These are phyloP conservation scores for Mycetomoellerius zeteki DNA, from an alignment of 1,140 invertebrate genomes.

Conservation along the genomic window DNA sequence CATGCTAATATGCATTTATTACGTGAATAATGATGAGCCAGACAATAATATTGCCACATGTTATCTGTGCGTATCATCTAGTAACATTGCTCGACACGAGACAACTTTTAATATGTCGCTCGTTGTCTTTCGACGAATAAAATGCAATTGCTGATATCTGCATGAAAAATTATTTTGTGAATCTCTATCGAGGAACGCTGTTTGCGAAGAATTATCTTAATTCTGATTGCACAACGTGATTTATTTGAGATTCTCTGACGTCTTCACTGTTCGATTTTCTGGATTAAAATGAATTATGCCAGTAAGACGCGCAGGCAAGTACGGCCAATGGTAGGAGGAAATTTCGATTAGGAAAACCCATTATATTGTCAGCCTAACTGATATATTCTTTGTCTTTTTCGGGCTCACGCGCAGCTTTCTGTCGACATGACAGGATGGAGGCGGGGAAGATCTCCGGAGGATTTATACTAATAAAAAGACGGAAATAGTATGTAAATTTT, in stretches of 20 bases:
- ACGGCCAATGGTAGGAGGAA: neutral
- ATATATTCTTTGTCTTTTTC: slow-evolving; percentile 29
- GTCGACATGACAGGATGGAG: neutral
- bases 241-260: neutral
- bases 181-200: neutral
- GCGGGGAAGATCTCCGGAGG: neutral
- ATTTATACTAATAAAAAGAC: slow-evolving; percentile 54
- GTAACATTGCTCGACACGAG: neutral
- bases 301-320: neutral
- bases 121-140: neutral
- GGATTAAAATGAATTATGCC: slow-evolving; percentile 37
- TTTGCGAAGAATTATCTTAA: slow-evolving; percentile 5
- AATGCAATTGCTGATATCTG: neutral
- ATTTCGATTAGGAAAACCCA: slow-evolving; percentile 1
- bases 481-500: slow-evolving; percentile 25
- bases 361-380: slow-evolving; percentile 20
- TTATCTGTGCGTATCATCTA: neutral
- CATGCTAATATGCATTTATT: slow-evolving; percentile 21
- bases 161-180: slow-evolving; percentile 22
- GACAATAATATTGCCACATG: slow-evolving; percentile 35
- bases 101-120: neutral
- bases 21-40: neutral
- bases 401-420: neutral
- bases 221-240: neutral
- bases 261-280: neutral